Base-by-base conservation (phyloP, 2,888 invertebrate species). In the Drosophila affinis region DNA sequence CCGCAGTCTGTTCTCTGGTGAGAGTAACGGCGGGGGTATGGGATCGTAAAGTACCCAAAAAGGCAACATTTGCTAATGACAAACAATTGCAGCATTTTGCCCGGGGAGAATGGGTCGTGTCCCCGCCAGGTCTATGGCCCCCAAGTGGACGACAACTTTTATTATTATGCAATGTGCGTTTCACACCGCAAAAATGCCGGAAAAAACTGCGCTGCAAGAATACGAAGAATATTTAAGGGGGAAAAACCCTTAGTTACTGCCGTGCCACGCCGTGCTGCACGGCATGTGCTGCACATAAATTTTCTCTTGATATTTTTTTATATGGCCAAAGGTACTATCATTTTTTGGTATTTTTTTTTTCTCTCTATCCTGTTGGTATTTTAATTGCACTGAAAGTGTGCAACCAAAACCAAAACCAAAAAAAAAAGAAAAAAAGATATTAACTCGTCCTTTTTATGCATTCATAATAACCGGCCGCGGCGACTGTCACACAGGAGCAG, bases 11-110 rank as follows among this genome's bases (percentile, higher is more conserved):
- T 34, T 39, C 39, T 14, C 14, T n/a, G 14, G 5, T 5, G 5
- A 1, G 34, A 32, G 12, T 12, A 5, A 24, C 21, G 24, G 24
- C 24, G 5, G 24, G 24, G 45, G 57, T 27, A 54, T 51, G 55
- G 54, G 63, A 53, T 73, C 75, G 88, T 85, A 85, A 89, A 85
- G 77, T 85, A 82, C 73, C 67, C 57, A 44, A 65, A 84, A 87
- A 75, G 89, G 89, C 86, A 85, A 87, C 85, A 85, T 85, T 85
- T 85, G 89, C 83, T 85, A 85, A 87, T 89, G 86, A 89, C 88
- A 88, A 88, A 88, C 88, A 86, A 67, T 72, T 72, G 74, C 62
- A 63, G 72, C 57, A 57, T 44, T 34, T 48, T 45, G 32, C 65
- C 62, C 62, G 52, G 32, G n/a, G 71, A 65, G 75, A 72, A 78